Evolutionary conservation across 2,113 vertebrate species (phyloP).

Genomic region (Ctenomys sociabilis): DNA sequence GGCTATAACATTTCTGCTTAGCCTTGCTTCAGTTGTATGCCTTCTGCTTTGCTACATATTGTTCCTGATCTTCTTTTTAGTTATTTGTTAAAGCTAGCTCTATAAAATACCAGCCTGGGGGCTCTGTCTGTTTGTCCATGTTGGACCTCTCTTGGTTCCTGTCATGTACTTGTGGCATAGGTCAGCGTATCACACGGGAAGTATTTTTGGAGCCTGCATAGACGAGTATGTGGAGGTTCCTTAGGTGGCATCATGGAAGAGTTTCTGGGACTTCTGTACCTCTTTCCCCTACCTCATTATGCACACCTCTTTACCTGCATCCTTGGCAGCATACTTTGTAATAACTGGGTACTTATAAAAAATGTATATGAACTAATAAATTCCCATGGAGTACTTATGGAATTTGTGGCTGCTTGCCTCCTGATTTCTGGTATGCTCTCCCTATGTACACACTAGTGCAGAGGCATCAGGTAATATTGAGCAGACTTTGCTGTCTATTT

Average conservation of each 20-base stretch:
- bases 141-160: neutral
- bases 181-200: neutral
- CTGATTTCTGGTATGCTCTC: neutral
- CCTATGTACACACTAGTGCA: neutral
- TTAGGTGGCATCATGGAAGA: neutral
- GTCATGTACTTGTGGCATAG: neutral
- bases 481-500: slow-evolving; percentile 1
- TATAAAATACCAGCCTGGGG: neutral
- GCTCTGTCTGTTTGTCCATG: neutral
- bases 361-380: neutral
- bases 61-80: slow-evolving; percentile 1
- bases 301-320: neutral
- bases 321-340: neutral
- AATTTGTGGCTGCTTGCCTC: neutral
- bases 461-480: slow-evolving; percentile 20
- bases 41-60: neutral
- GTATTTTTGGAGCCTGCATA: neutral
- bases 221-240: neutral
- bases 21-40: neutral
- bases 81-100: neutral
- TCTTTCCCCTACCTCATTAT: neutral
- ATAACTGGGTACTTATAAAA: neutral
- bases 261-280: neutral
- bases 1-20: neutral
- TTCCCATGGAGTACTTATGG: neutral